Evolutionary conservation across 2,888 invertebrate genomes (phyloP).

Genomic region (Drosophila stalkeri): DNA sequence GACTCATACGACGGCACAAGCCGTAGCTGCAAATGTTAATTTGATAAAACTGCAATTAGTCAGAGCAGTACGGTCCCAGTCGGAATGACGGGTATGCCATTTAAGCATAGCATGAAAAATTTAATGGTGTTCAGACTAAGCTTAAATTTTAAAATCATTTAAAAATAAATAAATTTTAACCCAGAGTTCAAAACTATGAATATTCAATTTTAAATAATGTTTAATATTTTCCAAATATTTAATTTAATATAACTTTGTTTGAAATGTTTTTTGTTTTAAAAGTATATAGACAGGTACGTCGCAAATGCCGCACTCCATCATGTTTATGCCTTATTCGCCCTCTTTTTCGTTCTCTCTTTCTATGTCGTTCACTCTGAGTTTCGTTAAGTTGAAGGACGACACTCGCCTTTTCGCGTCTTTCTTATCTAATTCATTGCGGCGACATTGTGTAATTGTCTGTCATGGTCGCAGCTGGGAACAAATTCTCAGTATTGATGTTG

Average conservation of each 20-base stretch:
- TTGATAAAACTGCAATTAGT: conserved; percentile 18
- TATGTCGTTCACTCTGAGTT: background rate
- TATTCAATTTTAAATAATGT: background rate
- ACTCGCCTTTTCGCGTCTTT: background rate
- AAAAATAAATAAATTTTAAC: background rate
- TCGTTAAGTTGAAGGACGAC: conserved; percentile 13
- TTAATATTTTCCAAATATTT: background rate
- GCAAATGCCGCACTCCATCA: background rate
- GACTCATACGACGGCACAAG: conserved; percentile 26
- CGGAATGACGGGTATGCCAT: background rate
- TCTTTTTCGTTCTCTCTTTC: background rate
- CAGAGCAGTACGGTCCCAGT: background rate
- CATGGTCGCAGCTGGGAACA: conserved; percentile 34
- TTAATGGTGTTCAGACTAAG: background rate
- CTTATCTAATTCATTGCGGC: conserved; percentile 21
- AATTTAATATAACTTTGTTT: background rate
- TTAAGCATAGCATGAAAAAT: background rate
- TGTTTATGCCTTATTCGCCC: background rate
- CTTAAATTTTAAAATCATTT: background rate
- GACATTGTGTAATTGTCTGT: conserved; percentile 39
- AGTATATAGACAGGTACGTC: background rate
- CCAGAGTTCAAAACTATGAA: background rate
- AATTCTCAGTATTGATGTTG: background rate
- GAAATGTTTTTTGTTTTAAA: background rate
- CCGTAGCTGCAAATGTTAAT: background rate